Evolutionary conservation across 1,140 invertebrate genomes (phyloP).

Genomic region (Drosophila willistoni): DNA sequence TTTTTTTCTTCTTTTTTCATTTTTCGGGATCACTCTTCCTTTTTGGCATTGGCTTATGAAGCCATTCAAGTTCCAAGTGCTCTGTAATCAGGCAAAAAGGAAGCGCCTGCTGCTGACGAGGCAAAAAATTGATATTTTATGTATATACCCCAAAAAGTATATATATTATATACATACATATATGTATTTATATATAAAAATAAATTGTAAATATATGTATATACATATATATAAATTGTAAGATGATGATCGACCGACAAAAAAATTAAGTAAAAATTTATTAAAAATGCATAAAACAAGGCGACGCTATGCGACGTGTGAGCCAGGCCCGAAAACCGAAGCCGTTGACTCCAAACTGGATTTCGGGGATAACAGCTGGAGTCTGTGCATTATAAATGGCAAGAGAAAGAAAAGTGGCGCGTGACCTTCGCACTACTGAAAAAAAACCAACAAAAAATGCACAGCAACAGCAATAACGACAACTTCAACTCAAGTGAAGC

Average conservation of each 20-base stretch:
- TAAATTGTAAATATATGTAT: not conserved
- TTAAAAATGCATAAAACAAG: conserved; percentile 72
- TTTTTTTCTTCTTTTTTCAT: not conserved
- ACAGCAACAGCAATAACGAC: conserved; percentile 21
- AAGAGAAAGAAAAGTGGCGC: conserved; percentile 71
- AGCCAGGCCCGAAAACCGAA: conserved; percentile 23
- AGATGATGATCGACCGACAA: conserved; percentile 25
- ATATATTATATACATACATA: conserved; percentile 2
- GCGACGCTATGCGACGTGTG: conserved; percentile 17
- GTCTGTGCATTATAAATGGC: conserved; percentile 37
- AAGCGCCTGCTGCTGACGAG: conserved; percentile 42
- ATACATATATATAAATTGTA: conserved; percentile 43
- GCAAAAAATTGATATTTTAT: conserved; percentile 76
- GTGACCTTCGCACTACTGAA: conserved; percentile 78
- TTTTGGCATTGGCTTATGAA: conserved; percentile 74
- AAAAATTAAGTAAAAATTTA: conserved; percentile 75
- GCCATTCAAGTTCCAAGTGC: conserved; percentile 65
- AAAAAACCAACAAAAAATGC: conserved; percentile 51
- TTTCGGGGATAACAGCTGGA: conserved; percentile 44
- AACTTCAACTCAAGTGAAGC: conserved; percentile 18
- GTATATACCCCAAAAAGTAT: conserved; percentile 39
- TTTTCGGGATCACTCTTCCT: not conserved
- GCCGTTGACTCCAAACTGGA: conserved; percentile 58
- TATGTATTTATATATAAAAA: not conserved
- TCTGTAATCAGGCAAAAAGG: conserved; percentile 62